Conservation (phyloP, 2,888 invertebrate species). For the Meteorus colon region DNA sequence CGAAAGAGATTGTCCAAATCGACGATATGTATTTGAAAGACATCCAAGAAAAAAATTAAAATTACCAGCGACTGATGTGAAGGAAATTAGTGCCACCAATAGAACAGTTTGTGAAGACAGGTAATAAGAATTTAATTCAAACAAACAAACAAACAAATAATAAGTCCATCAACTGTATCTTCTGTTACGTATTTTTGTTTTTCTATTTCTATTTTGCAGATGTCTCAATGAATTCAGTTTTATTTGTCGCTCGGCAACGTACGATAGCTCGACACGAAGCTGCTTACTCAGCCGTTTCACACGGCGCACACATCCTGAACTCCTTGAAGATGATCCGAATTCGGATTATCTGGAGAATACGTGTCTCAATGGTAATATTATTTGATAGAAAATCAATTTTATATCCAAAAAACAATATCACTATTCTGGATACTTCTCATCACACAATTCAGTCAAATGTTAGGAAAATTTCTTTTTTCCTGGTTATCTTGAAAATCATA, state of each 20-base stretch:
- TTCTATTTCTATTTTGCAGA: constrained; percentile 62
- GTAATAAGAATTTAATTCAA: constrained; percentile 56
- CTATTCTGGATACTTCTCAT: too few species aligned
- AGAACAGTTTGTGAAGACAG: constrained; percentile 93
- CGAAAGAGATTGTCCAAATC: constrained; percentile 90
- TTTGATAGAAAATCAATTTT: not conserved
- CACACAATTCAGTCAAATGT: too few species aligned
- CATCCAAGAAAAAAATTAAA: constrained; percentile 89
- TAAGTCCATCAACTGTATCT: not conserved
- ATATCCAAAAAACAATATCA: not conserved
- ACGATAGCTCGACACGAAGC: constrained; percentile 84
- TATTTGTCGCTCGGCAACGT: constrained; percentile 91
- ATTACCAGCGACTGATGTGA: constrained; percentile 85
- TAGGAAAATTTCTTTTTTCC: too few species aligned
- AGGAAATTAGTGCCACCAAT: constrained; percentile 89
- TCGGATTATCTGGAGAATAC: constrained; percentile 94
- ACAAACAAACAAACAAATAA: not conserved
- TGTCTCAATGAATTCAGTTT: constrained; percentile 92
- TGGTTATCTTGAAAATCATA: too few species aligned
- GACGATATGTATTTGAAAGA: constrained; percentile 91
- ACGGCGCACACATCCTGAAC: constrained; percentile 88
- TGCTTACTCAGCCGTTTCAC: constrained; percentile 89
- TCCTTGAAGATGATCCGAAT: constrained; percentile 89
- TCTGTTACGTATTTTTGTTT: not conserved
- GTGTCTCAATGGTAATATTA: constrained; percentile 84